A percentile compares a stretch with the other conserved stretches of the same genome.
These are phyloP conservation scores for Euwallacea similis DNA, from an alignment of 1,140 invertebrate genomes.

Conservation along the genomic window DNA sequence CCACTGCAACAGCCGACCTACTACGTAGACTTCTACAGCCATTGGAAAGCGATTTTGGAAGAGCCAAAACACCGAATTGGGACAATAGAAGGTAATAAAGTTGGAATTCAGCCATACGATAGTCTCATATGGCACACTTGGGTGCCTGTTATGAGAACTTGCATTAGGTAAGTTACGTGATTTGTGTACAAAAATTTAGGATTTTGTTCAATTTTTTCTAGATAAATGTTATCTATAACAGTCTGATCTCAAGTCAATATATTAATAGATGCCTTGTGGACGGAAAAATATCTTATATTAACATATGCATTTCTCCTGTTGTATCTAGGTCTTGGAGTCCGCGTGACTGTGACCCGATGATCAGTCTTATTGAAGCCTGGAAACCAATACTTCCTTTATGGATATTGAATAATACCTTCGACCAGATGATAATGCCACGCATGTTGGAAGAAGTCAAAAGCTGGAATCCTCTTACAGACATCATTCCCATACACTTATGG, in stretches of 20 bases:
- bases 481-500: conserved; percentile 94
- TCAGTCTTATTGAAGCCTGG: conserved; percentile 83
- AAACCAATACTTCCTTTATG: conserved; percentile 75
- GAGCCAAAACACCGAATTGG: conserved; percentile 53
- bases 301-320: too few species aligned
- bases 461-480: conserved; percentile 95
- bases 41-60: conserved; percentile 72
- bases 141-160: conserved; percentile 77
- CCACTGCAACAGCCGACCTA: conserved; percentile 67
- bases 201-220: conserved; percentile 9
- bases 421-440: conserved; percentile 79
- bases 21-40: conserved; percentile 67
- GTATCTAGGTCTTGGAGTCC: conserved; percentile 67
- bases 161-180: conserved; percentile 62
- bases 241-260: too few species aligned
- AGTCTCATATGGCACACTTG: conserved; percentile 86
- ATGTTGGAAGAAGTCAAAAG: conserved; percentile 78
- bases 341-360: conserved; percentile 71
- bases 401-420: conserved; percentile 81
- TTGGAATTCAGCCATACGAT: conserved; percentile 74
- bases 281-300: too few species aligned
- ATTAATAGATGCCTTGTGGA: too few species aligned
- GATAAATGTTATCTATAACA: background rate
- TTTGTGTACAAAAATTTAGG: conserved; percentile 19
- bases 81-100: conserved; percentile 55